Evolutionary conservation across 2,888 invertebrate genomes (phyloP), one percentile per base, ranked within the genome.

Genomic region (Lycocerus yunnanus): DNA sequence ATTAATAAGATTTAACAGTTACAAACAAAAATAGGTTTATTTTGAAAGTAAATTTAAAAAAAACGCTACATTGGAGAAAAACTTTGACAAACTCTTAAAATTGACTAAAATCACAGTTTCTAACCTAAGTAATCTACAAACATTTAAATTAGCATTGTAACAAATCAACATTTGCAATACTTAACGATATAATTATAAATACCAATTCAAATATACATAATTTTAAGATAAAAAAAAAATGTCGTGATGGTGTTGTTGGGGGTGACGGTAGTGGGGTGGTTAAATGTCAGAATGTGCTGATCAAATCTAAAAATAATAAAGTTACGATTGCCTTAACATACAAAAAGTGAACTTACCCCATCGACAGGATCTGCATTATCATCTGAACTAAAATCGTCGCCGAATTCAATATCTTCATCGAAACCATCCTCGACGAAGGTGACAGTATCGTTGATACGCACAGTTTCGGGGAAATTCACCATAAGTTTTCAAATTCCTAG

Each of bases 401-500:
- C 97, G 85, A 98, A 98, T 87, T 97, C 97, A 88, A 98, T 97
- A 87, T 97, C 97, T 87, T 98, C 97, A 88, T 97, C 97, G 85
- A 96, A 93, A 83, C 96, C 97, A 88, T 97, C 97, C 85, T 97
- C 96, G 80, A 96, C 95, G 87, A 97, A 97, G 78, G 96, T 97
- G 83, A 96, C 96, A 80, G 95, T 97, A 86, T 98, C 98, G 88
- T 97, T 98, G 90, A 98, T 97, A 88, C 97, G 96, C 81, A 97
- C 97, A 84, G 96, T 96, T 91, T 99, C 99, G 75, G 99, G n/a
- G 99, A 89, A 99, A 95, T 90, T 99, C 98, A 84, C 98, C 99
- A 84, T 99, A 98, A 58, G 98, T 97, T 90, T 99, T 99, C 86
- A 99, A 91, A 90, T 99, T 98, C 87, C 99, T 93, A 66, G 99